Evolutionary conservation across 2,113 vertebrate genomes (phyloP), one percentile per base, ranked within the genome.

Genomic region (Silurus asotus): DNA sequence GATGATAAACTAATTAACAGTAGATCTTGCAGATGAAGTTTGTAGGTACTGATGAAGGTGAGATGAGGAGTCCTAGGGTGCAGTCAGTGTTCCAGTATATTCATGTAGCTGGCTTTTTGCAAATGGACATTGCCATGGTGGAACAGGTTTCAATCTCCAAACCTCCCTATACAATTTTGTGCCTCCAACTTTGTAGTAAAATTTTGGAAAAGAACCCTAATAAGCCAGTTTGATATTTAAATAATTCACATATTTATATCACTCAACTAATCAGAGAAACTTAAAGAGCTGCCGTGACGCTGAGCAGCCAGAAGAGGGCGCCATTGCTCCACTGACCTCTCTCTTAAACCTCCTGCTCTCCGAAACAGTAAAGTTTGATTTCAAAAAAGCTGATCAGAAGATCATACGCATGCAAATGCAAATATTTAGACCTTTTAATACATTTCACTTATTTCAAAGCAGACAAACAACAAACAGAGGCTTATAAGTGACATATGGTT

Each of bases 301-400:
- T 20, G 5, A 64, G 85, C 88, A 88, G 92, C 93, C 95, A 94
- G 93, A 89, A 90, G 93, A 94, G 93, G 93, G 94, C 93, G 92
- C 90, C 93, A 89, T 85, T 92, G 93, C 55, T 89, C 91, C 92
- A 88, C 87, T 65, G 70, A 87, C 82, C 19, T 82, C 80, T 84
- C 78, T 80, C 87, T 28, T 20, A 45, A 55, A 28, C 15, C 58
- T 69, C 19, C 77, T 69, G 23, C 11, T 5, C 23, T 84, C 61
- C 53, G 8, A 61, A 25, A 23, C 49, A 19, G 14, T 59, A 20
- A 74, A 6, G 25, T 83, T 25, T 49, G 23, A 67, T 48, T 56
- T 51, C 28, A 28, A 5, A 55, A 55, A 48, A 78, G 74, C 74
- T 67, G 51, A 69, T 67, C 74, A 11, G 67, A 75, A 13, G 59